Percentiles rank a stretch among this genome's conserved stretches.
These are phyloP conservation scores for Heliconius charithonia DNA, from an alignment of 2,888 invertebrate genomes.

Conservation along the genomic window DNA sequence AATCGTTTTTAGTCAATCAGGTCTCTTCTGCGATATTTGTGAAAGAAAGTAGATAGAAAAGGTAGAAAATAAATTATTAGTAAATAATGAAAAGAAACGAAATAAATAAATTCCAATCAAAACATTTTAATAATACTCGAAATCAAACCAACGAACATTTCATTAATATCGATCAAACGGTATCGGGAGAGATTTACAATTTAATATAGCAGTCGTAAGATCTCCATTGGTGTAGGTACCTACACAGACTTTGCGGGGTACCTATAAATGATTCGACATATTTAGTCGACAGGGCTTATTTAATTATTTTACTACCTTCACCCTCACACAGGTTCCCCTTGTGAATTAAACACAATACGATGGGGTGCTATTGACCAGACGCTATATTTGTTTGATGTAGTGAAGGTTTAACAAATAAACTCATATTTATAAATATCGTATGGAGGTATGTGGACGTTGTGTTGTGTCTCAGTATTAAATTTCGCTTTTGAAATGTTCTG, in stretches of 20 bases:
- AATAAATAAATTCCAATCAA: conserved; percentile 3
- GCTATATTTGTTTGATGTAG: conserved; percentile 35
- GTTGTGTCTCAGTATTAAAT: not conserved
- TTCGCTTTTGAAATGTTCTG: not conserved
- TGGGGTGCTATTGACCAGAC: conserved; percentile 39
- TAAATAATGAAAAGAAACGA: not conserved
- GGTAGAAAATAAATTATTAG: too few relatives aligned
- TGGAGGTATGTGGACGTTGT: not conserved
- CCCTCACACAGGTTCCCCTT: conserved; percentile 34
- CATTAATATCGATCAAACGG: conserved; percentile 9
- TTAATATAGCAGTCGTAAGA: conserved; percentile 22
- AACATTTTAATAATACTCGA: not conserved
- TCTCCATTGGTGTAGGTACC: not conserved
- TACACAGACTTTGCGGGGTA: conserved; percentile 16
- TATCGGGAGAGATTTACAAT: conserved; percentile 9
- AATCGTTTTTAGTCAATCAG: not conserved
- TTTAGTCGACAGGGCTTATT: conserved; percentile 34
- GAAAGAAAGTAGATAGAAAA: too few relatives aligned
- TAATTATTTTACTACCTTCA: conserved; percentile 34
- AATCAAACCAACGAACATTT: conserved; percentile 7
- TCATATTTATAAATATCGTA: not conserved
- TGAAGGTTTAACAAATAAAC: conserved; percentile 11
- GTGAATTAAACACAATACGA: conserved; percentile 32
- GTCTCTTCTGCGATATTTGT: not conserved
- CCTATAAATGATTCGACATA: conserved; percentile 32